These are phyloP conservation scores for Amphimallon solstitiale DNA, from an alignment of 2,888 invertebrate genomes.

Conservation along the genomic window DNA sequence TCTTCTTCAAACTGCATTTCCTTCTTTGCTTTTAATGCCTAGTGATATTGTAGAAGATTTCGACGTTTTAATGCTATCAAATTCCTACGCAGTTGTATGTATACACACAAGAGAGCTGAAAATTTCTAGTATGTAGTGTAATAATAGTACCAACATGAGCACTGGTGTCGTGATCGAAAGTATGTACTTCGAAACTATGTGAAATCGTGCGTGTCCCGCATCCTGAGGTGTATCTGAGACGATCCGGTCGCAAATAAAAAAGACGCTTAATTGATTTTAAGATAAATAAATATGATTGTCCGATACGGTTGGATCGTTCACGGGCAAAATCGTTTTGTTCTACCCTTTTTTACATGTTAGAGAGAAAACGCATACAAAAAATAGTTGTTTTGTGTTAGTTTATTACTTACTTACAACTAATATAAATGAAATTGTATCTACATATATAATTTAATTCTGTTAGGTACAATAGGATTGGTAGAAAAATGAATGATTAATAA, in stretches of 20 bases:
- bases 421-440: too few relatives aligned
- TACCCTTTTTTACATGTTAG: neutral
- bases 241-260: slow-evolving; percentile 8
- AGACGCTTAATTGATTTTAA: slow-evolving; percentile 19
- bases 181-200: neutral
- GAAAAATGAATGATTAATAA: too few relatives aligned
- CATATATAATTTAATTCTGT: too few relatives aligned
- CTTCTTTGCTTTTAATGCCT: too few relatives aligned
- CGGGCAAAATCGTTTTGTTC: neutral
- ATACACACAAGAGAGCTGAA: neutral
- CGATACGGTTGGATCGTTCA: slow-evolving; percentile 10
- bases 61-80: too few relatives aligned
- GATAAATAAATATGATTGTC: slow-evolving; percentile 19
- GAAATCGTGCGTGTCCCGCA: slow-evolving; percentile 25
- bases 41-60: too few relatives aligned
- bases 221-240: neutral
- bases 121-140: neutral
- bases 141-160: neutral
- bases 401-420: too few relatives aligned
- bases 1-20: too few relatives aligned
- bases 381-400: too few relatives aligned
- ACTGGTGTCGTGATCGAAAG: slow-evolving; percentile 1
- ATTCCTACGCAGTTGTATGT: too few relatives aligned
- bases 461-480: too few relatives aligned
- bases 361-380: neutral